Percentiles rank a stretch among this genome's conserved stretches.
phyloP scores from a whole-genome alignment of 2,797 vertebrate species.

The Echiichthys vipera region DNA sequence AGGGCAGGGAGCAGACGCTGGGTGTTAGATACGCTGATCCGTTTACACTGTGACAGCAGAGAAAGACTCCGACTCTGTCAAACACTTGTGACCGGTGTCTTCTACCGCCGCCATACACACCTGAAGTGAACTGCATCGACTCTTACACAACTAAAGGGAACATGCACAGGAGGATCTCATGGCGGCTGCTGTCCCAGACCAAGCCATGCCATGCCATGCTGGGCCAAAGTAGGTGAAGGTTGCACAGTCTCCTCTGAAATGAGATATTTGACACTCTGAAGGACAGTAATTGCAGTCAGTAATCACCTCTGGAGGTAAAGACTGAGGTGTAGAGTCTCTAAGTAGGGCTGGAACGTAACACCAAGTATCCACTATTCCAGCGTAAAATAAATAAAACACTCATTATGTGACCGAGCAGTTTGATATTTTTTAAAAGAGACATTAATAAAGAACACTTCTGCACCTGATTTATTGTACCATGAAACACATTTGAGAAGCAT shows the following conservation, averaged over 20 bases:
- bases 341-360: not conserved
- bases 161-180: not conserved
- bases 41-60: constrained; percentile 39
- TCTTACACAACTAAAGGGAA: too few species aligned
- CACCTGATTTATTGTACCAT: too few species aligned
- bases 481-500: too few species aligned
- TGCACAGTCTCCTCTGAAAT: constrained; percentile 32
- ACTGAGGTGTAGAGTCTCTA: not conserved
- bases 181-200: not conserved
- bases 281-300: constrained; percentile 44
- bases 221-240: constrained; percentile 15
- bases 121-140: too few species aligned
- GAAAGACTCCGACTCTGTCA: not conserved
- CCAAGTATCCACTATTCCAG: not conserved
- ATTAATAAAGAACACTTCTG: too few species aligned
- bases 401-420: too few species aligned
- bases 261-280: constrained; percentile 43
- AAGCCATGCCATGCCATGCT: not conserved
- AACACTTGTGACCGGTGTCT: not conserved
- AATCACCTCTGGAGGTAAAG: constrained; percentile 47
- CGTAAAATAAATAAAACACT: too few species aligned
- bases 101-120: not conserved
- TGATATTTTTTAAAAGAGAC: too few species aligned
- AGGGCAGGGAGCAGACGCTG: constrained; percentile 48
- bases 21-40: constrained; percentile 61